These are phyloP conservation scores for Acholoe squamosa DNA, from an alignment of 2,888 invertebrate genomes.

Conservation along the genomic window DNA sequence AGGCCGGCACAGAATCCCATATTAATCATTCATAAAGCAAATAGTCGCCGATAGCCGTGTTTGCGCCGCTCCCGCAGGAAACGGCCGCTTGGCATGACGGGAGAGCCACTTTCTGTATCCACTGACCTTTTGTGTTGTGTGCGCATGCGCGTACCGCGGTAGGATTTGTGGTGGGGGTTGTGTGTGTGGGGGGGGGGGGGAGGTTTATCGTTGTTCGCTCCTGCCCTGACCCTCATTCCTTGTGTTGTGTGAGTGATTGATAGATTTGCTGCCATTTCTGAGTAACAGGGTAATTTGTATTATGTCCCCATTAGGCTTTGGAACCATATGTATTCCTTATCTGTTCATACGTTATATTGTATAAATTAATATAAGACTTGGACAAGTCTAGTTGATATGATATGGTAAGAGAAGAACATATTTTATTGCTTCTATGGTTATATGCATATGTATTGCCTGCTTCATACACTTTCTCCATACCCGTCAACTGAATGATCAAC, in stretches of 20 bases:
- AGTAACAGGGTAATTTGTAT: no score
- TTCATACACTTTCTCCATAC: no score
- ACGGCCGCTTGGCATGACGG: slow-evolving; percentile 15
- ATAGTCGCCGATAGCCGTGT: slow-evolving; percentile 55
- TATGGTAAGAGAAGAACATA: no score
- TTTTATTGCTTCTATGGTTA: no score
- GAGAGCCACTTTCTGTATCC: slow-evolving; percentile 39
- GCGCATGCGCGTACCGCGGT: neutral
- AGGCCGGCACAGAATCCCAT: slow-evolving; percentile 45
- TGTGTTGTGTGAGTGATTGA: neutral
- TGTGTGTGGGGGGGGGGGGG: neutral
- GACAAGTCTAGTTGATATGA: no score
- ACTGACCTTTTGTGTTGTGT: slow-evolving; percentile 54
- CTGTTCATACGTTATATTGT: no score
- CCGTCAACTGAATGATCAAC: neutral
- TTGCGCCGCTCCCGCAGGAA: neutral
- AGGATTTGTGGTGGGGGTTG: neutral
- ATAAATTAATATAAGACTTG: no score
- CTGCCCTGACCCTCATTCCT: neutral
- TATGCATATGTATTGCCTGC: no score
- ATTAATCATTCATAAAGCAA: slow-evolving; percentile 55
- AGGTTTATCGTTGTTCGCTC: neutral
- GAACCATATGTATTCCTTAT: no score
- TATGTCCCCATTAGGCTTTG: no score
- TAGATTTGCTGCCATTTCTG: no score